Conservation (phyloP, 1,140 invertebrate species). For the Lerema accius region DNA sequence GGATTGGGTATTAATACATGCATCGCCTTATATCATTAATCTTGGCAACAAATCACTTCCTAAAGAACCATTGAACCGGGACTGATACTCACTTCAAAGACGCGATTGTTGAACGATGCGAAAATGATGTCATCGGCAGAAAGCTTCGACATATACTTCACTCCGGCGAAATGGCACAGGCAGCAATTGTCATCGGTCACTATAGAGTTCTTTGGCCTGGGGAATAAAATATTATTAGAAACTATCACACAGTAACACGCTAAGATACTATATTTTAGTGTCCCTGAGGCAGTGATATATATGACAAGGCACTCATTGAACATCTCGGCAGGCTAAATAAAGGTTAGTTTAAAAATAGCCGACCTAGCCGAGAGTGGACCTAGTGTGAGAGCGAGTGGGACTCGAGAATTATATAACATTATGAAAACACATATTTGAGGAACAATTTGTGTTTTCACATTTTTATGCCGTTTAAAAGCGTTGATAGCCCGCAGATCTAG, state of each 20-base stretch:
- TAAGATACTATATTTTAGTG: no score
- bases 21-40: neutral
- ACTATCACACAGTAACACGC: neutral
- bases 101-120: conserved; percentile 93
- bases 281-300: neutral
- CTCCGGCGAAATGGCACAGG: conserved; percentile 92
- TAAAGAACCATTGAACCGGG: neutral
- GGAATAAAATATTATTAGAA: conserved; percentile 27
- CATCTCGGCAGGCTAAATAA: conserved; percentile 6
- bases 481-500: no score
- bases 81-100: conserved; percentile 87
- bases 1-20: no score
- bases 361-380: conserved; percentile 27
- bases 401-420: conserved; percentile 16
- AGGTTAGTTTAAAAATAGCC: conserved; percentile 22
- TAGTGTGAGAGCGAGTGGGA: conserved; percentile 15
- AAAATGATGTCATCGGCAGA: conserved; percentile 92
- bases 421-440: conserved; percentile 6
- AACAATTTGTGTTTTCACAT: neutral
- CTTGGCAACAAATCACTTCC: conserved; percentile 9
- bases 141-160: conserved; percentile 89
- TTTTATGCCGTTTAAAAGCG: conserved; percentile 24
- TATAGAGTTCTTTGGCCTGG: conserved; percentile 86
- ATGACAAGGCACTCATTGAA: conserved; percentile 21
- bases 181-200: conserved; percentile 95